Conservation (phyloP, 2,113 vertebrate genomes). For the Struthio camelus region DNA sequence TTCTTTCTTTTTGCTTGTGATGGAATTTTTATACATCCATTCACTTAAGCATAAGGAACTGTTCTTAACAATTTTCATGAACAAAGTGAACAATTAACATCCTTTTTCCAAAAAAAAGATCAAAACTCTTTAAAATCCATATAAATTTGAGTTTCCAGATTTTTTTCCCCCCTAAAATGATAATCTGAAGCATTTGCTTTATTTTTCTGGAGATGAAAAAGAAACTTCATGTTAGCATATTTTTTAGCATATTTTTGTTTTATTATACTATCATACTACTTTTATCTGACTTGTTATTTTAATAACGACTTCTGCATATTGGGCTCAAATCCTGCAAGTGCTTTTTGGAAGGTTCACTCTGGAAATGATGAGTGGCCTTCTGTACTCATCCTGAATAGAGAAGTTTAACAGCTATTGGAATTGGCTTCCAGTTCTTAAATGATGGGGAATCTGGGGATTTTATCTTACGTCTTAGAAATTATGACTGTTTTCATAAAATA, state of each 20-base stretch:
- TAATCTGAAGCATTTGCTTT: not conserved
- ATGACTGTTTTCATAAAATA: not conserved
- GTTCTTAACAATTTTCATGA: not conserved
- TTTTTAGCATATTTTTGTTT: not conserved
- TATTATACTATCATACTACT: not conserved
- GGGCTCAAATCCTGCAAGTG: not conserved
- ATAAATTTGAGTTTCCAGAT: not conserved
- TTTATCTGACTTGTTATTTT: not conserved
- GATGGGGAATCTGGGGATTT: fast-evolving
- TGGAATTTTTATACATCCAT: not conserved
- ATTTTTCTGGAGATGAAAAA: not conserved
- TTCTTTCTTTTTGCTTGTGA: not conserved
- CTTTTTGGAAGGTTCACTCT: not conserved
- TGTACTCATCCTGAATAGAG: not conserved
- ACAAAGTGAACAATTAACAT: not conserved
- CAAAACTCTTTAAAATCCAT: not conserved
- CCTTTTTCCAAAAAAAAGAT: not conserved
- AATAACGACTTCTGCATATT: not conserved
- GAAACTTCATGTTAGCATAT: not conserved
- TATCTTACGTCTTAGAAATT: not conserved
- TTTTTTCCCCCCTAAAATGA: fast-evolving
- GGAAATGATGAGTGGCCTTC: not conserved
- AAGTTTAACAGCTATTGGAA: not conserved
- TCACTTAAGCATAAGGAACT: not conserved
- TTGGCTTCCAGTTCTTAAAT: not conserved